Conservation (phyloP, 2,888 invertebrate species). For the Ochropacha duplaris region DNA sequence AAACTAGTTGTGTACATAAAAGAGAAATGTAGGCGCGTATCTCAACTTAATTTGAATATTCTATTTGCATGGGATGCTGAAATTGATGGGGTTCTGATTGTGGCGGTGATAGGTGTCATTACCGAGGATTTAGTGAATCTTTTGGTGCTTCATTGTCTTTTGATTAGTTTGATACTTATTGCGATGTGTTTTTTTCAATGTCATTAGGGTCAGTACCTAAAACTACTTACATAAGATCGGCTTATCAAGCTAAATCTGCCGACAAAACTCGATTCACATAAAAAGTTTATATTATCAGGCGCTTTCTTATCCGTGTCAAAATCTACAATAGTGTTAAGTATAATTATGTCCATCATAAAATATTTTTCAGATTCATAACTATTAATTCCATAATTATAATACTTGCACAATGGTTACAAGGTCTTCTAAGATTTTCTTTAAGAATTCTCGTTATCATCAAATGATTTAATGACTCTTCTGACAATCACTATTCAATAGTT, state of each 20-base stretch:
- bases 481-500: not conserved
- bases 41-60: not conserved
- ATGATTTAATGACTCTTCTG: not conserved
- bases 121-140: not conserved
- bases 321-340: no score
- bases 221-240: no score
- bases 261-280: no score
- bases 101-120: not conserved
- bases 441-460: no score
- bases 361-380: no score
- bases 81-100: not conserved
- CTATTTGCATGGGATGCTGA: slow-evolving; percentile 1
- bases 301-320: no score
- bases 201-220: no score
- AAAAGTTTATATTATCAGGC: no score
- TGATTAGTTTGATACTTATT: not conserved
- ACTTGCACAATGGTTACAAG: not conserved
- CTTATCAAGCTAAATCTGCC: no score
- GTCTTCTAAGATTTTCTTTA: not conserved
- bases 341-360: no score
- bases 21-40: not conserved
- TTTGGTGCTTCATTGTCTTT: not conserved
- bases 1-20: slow-evolving; percentile 2
- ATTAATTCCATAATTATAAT: not conserved
- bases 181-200: not conserved